These are phyloP conservation scores for Meda fulgida DNA, from an alignment of 2,797 vertebrate species.

Conservation along the genomic window DNA sequence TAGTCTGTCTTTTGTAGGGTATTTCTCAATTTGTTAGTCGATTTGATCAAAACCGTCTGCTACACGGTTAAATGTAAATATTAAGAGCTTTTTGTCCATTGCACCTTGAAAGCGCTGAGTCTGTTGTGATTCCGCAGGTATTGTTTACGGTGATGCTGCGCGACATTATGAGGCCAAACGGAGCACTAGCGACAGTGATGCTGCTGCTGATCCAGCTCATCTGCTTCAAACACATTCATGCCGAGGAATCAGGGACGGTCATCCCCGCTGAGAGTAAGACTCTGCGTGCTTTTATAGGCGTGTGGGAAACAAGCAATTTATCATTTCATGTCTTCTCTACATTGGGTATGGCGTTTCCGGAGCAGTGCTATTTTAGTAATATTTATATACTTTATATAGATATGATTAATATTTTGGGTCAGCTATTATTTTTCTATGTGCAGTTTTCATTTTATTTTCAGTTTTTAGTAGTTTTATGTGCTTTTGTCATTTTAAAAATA, in stretches of 20 bases:
- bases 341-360: neutral
- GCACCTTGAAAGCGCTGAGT: neutral
- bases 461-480: neutral
- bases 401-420: neutral
- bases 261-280: slow-evolving; percentile 89
- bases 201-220: slow-evolving; percentile 75
- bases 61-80: neutral
- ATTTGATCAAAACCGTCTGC: neutral
- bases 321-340: neutral
- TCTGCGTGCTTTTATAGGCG: neutral
- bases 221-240: slow-evolving; percentile 66
- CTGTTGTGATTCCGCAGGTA: slow-evolving; percentile 13
- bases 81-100: neutral
- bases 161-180: slow-evolving; percentile 70
- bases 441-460: neutral
- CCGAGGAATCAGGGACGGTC: slow-evolving; percentile 82
- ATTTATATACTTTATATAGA: neutral
- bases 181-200: slow-evolving; percentile 62
- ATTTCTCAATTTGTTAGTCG: neutral
- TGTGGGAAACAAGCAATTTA: neutral
- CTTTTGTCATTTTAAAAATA: neutral
- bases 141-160: slow-evolving; percentile 14
- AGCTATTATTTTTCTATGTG: neutral
- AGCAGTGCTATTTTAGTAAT: neutral
- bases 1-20: neutral